A percentile compares a stretch with the other conserved stretches of the same genome.
phyloP scores from a whole-genome alignment of 1,140 invertebrate species.

The Nasonia vitripennis region DNA sequence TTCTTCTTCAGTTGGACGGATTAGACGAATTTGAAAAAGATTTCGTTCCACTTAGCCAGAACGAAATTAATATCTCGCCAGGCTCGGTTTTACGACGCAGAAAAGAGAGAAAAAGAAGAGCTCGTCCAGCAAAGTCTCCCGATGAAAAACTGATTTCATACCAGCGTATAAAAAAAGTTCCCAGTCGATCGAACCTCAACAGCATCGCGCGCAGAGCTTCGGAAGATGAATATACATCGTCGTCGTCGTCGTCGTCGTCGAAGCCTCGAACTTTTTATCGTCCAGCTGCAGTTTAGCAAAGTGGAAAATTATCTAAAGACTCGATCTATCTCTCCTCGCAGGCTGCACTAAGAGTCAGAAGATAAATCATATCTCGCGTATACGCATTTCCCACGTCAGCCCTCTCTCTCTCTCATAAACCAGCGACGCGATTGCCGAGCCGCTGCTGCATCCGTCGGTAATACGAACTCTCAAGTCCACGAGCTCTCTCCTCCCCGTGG shows the following conservation, averaged over 20 bases:
- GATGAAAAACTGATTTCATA: slow-evolving; percentile 12
- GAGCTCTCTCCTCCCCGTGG: not conserved
- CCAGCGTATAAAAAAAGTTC: not conserved
- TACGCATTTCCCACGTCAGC: too few species aligned
- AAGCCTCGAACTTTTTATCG: slow-evolving; percentile 4
- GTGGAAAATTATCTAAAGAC: slow-evolving; percentile 4
- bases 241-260: not conserved
- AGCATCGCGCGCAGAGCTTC: not conserved
- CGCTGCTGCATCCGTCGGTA: not conserved
- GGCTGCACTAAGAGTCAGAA: not conserved
- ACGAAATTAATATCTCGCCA: not conserved
- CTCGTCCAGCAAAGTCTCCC: not conserved
- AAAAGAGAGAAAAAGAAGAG: not conserved
- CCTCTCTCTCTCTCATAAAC: too few species aligned
- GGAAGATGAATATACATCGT: slow-evolving; percentile 9
- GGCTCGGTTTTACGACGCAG: not conserved
- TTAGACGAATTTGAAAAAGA: not conserved
- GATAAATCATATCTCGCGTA: not conserved
- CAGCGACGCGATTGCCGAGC: not conserved
- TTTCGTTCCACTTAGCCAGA: not conserved
- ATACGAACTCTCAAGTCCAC: not conserved
- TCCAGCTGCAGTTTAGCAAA: not conserved
- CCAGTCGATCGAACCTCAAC: not conserved
- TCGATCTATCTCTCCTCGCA: not conserved
- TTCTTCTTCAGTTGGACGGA: not conserved